phyloP scores from a whole-genome alignment of 2,888 invertebrate species.

The Malthinus flaveolus region DNA sequence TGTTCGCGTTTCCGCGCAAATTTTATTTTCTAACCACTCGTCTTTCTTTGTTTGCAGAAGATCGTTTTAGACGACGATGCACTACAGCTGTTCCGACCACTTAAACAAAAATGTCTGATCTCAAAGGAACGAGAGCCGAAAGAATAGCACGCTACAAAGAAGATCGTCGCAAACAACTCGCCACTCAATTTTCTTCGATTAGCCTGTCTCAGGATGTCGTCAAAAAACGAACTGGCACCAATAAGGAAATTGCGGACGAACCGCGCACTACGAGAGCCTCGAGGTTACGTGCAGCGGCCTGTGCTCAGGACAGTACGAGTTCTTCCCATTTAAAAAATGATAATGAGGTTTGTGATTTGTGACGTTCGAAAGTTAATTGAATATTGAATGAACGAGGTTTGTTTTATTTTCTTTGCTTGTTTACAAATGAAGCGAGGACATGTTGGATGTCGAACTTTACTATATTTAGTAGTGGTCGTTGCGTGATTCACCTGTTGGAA shows the following conservation, averaged over 20 bases:
- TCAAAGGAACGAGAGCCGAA: conserved; percentile 60
- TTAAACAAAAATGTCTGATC: conserved; percentile 42
- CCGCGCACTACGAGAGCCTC: conserved; percentile 75
- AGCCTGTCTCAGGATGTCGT: conserved; percentile 17
- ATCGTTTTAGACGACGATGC: conserved; percentile 11
- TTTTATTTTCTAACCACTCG: too few relatives aligned
- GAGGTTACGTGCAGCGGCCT: conserved; percentile 69
- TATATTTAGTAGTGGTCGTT: conserved; percentile 24
- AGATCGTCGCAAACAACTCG: conserved; percentile 69
- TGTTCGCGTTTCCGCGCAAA: too few relatives aligned
- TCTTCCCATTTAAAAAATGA: conserved; percentile 15
- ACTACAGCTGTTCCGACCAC: conserved; percentile 1
- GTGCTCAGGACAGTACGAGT: conserved; percentile 37
- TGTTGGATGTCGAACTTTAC: conserved; percentile 1
- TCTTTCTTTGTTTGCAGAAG: conserved; percentile 12
- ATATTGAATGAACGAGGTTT: neutral
- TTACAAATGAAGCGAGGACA: conserved; percentile 28
- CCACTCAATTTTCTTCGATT: conserved; percentile 54
- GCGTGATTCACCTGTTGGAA: conserved; percentile 25
- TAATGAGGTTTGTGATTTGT: conserved; percentile 38
- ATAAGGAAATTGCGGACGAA: conserved; percentile 41
- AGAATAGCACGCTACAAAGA: conserved; percentile 75
- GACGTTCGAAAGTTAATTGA: neutral
- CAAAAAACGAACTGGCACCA: conserved; percentile 28
- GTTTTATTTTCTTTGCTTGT: neutral